Conservation (phyloP, 2,888 invertebrate genomes). For the Noctua janthina region DNA sequence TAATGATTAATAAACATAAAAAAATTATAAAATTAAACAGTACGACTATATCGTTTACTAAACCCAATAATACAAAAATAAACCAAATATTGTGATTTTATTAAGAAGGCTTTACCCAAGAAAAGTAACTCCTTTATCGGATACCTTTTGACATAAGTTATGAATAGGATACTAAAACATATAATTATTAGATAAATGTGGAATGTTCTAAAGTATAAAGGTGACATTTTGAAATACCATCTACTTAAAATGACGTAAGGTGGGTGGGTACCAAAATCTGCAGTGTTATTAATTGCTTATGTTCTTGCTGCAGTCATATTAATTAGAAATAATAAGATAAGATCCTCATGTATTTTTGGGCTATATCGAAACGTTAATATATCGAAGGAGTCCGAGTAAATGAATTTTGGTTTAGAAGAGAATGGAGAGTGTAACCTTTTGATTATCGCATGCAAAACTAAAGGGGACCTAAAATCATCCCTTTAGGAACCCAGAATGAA, state of each 20-base stretch:
- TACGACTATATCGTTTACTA: constrained; percentile 37
- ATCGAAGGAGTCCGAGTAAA: not conserved
- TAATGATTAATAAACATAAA: too few species aligned
- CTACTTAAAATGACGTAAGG: constrained; percentile 45
- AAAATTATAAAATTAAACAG: constrained; percentile 34
- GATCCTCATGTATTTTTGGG: not conserved
- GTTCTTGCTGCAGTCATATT: constrained; percentile 5
- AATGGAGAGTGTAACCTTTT: not conserved
- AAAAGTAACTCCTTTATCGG: constrained; percentile 41
- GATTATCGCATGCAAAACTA: not conserved
- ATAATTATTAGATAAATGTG: constrained; percentile 57
- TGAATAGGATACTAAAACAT: constrained; percentile 43
- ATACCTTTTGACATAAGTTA: constrained; percentile 56
- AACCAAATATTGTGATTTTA: constrained; percentile 53
- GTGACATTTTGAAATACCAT: constrained; percentile 61
- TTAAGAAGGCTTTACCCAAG: constrained; percentile 35
- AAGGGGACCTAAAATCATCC: not conserved
- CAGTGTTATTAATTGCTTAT: constrained; percentile 32
- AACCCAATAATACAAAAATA: constrained; percentile 47
- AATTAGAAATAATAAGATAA: constrained; percentile 12
- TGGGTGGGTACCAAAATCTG: constrained; percentile 27
- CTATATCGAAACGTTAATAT: not conserved
- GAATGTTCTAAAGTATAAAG: constrained; percentile 45
- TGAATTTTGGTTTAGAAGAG: not conserved
- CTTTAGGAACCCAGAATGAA: too few species aligned